Base-by-base conservation (phyloP, 37 sponge, comb jelly and placozoan genomes). In the Tethya wilhelma region DNA sequence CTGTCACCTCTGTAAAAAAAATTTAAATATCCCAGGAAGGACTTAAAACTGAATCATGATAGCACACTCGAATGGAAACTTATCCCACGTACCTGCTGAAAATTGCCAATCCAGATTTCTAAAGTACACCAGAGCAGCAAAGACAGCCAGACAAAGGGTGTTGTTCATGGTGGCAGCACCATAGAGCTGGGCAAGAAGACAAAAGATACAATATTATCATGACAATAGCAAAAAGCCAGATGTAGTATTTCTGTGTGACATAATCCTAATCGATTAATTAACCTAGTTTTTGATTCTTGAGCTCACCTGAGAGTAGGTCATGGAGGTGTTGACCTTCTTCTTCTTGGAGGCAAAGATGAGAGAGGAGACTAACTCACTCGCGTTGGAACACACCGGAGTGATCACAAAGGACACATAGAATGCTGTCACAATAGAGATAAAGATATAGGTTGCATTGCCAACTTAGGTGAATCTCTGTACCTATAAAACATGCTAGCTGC, bases 141-240 rank as follows among this genome's bases (percentile, higher is more conserved):
- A 96, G 34, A 96, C 83, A 39, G 77, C 97, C 33, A 96, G 94
- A 39, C 93, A 82, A 4, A 96, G 80, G 37, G 97, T 96, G 79
- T 96, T 96, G 73, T 96, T 96, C 97, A 96, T 96, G 0, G 97
- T 93, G 25, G 88, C 97, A 31, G 97, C 97, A 67, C 97, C 97
- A 67, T 96, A 96, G 46, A 96, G 86, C 91, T 94, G 38, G 25
- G 28, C 1, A 14, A 2, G 41, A 22, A 26, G 45, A 69, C 39
- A 34, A 6, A n/a, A 4, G 9, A 28, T 42, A 43, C 44, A 41
- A 7, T 26, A 28, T n/a, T 14, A 62, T 8, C 8, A 62, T 14
- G 20, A 9, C 8, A 9, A 62, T 14, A 62, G 29, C 19, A 37
- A 38, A 67, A 67, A 28, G 64, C 7, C 9, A 62, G 28, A 8